Percentiles rank a stretch among this genome's conserved stretches.
Conservation (phyloP, 2,888 invertebrate species). For the Acleris cristana region DNA sequence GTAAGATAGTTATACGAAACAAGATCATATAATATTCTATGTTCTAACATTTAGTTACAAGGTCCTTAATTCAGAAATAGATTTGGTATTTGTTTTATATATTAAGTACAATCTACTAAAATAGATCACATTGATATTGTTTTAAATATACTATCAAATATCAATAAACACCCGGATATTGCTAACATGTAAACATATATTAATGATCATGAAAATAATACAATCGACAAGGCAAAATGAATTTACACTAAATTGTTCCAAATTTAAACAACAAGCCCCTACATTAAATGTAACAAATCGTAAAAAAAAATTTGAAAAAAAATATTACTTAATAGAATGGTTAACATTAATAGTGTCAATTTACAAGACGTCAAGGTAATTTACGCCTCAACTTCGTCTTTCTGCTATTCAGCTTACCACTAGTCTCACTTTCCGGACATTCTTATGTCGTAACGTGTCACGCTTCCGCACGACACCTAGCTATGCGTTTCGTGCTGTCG, state of each 20-base stretch:
- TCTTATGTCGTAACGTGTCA: slow-evolving; percentile 42
- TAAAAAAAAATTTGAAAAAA: not conserved
- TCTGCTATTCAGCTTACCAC: slow-evolving; percentile 43
- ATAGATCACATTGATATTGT: slow-evolving; percentile 35
- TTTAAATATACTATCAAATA: slow-evolving; percentile 22
- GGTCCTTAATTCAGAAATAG: slow-evolving; percentile 23
- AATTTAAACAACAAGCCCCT: not conserved
- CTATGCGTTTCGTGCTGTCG: too few species aligned
- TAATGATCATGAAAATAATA: too few species aligned
- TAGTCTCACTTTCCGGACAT: slow-evolving; percentile 64
- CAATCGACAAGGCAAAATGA: too few species aligned
- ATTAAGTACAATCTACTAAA: slow-evolving; percentile 33
- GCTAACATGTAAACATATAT: not conserved
- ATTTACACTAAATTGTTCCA: not conserved
- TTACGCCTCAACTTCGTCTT: slow-evolving; percentile 31
- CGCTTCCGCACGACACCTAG: too few species aligned
- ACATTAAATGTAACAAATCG: too few species aligned
- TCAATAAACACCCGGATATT: slow-evolving; percentile 16
- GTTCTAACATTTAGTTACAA: slow-evolving; percentile 21
- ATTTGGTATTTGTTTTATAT: slow-evolving; percentile 21
- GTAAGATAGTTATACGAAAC: slow-evolving; percentile 17
- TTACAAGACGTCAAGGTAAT: slow-evolving; percentile 30
- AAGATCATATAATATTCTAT: slow-evolving; percentile 17
- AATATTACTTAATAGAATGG: slow-evolving; percentile 22
- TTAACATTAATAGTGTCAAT: slow-evolving; percentile 33